These are phyloP conservation scores for Watsonalla cultraria DNA, from an alignment of 2,888 invertebrate species.

Conservation along the genomic window DNA sequence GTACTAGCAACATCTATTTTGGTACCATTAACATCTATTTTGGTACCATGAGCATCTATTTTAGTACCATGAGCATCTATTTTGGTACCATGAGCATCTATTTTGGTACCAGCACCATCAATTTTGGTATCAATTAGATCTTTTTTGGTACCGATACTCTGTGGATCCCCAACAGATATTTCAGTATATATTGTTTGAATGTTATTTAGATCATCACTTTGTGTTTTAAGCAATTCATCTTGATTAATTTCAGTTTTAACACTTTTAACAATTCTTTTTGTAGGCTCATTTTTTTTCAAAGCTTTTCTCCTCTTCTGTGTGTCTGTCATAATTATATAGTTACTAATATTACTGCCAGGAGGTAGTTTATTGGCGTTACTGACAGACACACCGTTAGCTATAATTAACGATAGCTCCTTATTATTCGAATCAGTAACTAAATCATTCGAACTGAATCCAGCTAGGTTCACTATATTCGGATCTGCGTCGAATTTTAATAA, in stretches of 20 bases:
- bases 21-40: too few species aligned
- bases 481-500: slow-evolving; percentile 63
- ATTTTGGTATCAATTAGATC: too few species aligned
- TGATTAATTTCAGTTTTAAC: not conserved
- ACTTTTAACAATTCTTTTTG: not conserved
- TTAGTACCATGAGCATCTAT: too few species aligned
- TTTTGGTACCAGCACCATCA: too few species aligned
- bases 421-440: slow-evolving; percentile 60
- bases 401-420: slow-evolving; percentile 38
- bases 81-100: too few species aligned
- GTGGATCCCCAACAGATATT: too few species aligned
- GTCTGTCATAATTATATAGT: slow-evolving; percentile 40
- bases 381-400: slow-evolving; percentile 41
- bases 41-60: too few species aligned
- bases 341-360: slow-evolving; percentile 9
- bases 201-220: too few species aligned
- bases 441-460: slow-evolving; percentile 58
- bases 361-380: slow-evolving; percentile 17
- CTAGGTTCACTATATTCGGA: slow-evolving; percentile 59
- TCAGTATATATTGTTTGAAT: too few species aligned
- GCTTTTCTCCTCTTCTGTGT: not conserved
- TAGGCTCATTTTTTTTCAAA: not conserved
- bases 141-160: too few species aligned
- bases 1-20: too few species aligned
- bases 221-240: too few species aligned